phyloP scores from a whole-genome alignment of 2,797 vertebrate genomes.

The Sphenopsis melanotis region DNA sequence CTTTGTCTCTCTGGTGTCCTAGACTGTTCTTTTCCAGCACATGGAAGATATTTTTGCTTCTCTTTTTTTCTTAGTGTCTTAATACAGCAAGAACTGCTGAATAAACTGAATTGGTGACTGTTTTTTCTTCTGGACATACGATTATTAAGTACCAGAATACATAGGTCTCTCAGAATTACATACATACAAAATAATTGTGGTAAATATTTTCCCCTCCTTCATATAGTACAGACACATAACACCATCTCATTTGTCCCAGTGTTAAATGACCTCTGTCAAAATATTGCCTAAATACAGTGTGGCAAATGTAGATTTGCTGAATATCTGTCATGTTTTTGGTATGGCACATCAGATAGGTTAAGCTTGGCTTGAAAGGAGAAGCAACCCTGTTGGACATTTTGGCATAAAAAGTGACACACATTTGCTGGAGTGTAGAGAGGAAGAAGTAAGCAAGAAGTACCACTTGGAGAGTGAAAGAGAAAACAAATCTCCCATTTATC shows the following conservation, averaged over 20 bases:
- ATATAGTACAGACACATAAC: background rate
- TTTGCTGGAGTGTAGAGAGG: background rate
- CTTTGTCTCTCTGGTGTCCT: constrained; percentile 33
- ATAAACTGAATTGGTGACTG: background rate
- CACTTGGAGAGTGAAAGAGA: background rate
- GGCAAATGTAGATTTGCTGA: background rate
- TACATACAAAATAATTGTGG: background rate
- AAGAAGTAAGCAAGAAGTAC: background rate
- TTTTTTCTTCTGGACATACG: constrained; percentile 5
- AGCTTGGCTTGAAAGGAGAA: background rate
- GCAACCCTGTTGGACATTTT: background rate
- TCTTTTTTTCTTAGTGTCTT: background rate
- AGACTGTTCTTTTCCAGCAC: constrained; percentile 13
- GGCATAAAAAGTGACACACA: background rate
- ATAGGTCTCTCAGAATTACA: constrained; percentile 34
- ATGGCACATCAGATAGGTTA: background rate
- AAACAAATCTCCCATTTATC: background rate
- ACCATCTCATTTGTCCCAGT: background rate
- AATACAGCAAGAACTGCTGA: background rate
- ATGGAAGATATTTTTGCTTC: background rate
- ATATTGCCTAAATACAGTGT: background rate
- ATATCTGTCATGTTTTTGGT: background rate
- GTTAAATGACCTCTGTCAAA: background rate
- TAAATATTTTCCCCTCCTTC: background rate
- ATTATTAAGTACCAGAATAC: constrained; percentile 44